phyloP scores from a whole-genome alignment of 2,797 vertebrate species.

The Phataginus tricuspis region DNA sequence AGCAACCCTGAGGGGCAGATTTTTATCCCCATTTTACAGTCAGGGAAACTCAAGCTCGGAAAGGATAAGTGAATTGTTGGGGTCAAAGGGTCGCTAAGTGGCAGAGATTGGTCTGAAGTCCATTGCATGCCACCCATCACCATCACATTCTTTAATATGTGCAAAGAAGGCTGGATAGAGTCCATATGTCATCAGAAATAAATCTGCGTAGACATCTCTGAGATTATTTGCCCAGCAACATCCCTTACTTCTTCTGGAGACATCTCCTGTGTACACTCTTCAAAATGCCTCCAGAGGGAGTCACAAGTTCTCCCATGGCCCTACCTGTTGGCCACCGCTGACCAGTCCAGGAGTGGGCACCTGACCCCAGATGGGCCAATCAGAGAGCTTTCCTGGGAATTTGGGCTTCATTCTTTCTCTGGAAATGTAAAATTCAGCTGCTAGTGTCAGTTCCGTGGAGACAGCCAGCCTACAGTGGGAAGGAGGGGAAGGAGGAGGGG shows the following conservation, averaged over 20 bases:
- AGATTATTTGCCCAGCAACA: not conserved
- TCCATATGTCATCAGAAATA: not conserved
- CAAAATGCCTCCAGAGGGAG: not conserved
- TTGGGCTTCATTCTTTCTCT: not conserved
- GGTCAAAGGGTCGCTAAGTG: not conserved
- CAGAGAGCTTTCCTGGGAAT: conserved; percentile 2
- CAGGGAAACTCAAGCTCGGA: not conserved
- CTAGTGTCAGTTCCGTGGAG: not conserved
- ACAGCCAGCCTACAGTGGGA: not conserved
- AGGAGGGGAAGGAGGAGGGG: not conserved
- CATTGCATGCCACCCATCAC: too few relatives aligned
- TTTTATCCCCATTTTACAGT: not conserved
- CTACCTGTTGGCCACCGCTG: not conserved
- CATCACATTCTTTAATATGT: not conserved
- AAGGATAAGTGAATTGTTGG: not conserved
- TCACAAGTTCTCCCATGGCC: not conserved
- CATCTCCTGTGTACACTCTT: not conserved
- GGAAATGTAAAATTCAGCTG: not conserved
- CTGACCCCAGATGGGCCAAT: not conserved
- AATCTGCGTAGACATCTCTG: not conserved
- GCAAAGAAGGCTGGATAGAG: not conserved
- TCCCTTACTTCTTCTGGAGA: not conserved
- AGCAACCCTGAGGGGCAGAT: not conserved
- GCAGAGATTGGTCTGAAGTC: not conserved
- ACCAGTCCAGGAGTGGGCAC: not conserved